Evolutionary conservation across 2,113 vertebrate genomes (phyloP).

Genomic region (Otis tarda): DNA sequence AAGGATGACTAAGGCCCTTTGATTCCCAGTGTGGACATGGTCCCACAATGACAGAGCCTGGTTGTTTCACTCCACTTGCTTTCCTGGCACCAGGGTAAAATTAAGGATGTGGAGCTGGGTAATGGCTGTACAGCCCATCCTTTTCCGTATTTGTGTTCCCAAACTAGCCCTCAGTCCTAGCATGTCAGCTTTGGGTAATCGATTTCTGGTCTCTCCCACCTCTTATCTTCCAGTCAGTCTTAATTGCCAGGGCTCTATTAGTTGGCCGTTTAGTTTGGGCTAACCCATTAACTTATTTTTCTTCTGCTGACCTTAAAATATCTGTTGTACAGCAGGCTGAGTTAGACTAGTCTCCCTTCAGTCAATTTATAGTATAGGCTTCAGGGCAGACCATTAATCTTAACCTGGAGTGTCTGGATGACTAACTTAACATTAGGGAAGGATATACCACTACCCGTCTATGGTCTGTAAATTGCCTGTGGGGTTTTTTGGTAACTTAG

Average conservation of each 20-base stretch:
- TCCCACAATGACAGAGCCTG: not conserved
- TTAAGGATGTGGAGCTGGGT: not conserved
- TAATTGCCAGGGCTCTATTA: not conserved
- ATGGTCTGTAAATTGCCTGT: not conserved
- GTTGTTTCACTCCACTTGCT: not conserved
- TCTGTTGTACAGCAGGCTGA: not conserved
- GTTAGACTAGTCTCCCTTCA: not conserved
- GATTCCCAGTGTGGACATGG: not conserved
- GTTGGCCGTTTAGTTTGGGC: not conserved
- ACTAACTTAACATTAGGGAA: not conserved
- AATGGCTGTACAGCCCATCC: not conserved
- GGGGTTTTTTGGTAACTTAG: not conserved
- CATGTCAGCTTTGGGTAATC: not conserved
- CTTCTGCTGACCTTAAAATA: not conserved
- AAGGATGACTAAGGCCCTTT: not conserved
- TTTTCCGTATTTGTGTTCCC: not conserved
- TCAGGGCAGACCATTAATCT: not conserved
- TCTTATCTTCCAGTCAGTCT: not conserved
- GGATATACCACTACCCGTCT: not conserved
- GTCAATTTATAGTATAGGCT: not conserved
- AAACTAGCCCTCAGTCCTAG: not conserved
- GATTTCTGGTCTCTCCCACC: not conserved
- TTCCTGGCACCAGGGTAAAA: not conserved
- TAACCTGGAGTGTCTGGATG: not conserved
- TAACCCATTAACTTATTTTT: not conserved